phyloP scores from a whole-genome alignment of 2,888 invertebrate genomes.

The Podotricha telesiphe region DNA sequence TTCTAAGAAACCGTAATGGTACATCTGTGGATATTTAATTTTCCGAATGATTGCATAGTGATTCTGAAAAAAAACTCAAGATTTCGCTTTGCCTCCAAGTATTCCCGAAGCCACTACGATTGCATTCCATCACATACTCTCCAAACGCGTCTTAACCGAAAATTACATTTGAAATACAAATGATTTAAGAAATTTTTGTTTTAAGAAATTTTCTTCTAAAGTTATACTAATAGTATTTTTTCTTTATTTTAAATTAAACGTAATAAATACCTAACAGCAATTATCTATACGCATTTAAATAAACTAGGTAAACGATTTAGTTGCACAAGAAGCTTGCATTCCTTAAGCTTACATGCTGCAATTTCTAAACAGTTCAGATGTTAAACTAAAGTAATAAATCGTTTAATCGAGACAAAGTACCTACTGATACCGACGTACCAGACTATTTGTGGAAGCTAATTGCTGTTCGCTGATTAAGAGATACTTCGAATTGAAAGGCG shows the following conservation, averaged over 20 bases:
- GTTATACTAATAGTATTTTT: background rate
- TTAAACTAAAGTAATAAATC: constrained; percentile 45
- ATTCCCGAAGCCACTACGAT: too few species aligned
- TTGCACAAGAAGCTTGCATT: constrained; percentile 35
- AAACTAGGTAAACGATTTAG: constrained; percentile 4
- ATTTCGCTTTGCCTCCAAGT: too few species aligned
- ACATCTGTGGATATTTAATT: too few species aligned
- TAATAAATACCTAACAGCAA: background rate
- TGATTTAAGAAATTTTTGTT: too few species aligned
- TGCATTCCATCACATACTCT: too few species aligned
- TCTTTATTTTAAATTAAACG: background rate
- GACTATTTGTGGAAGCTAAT: constrained; percentile 38
- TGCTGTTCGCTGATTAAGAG: constrained; percentile 31
- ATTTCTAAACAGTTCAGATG: constrained; percentile 42
- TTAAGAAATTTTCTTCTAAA: too few species aligned
- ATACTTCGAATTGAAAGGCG: constrained; percentile 26
- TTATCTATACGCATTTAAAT: constrained; percentile 6
- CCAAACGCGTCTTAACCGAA: too few species aligned
- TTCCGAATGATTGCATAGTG: too few species aligned
- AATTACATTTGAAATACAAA: too few species aligned
- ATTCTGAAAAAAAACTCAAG: too few species aligned
- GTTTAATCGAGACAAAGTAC: constrained; percentile 45
- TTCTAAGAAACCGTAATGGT: too few species aligned
- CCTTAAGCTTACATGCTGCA: constrained; percentile 21
- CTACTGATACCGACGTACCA: constrained; percentile 29